These are phyloP conservation scores for Telenomus remus DNA, from an alignment of 1,140 invertebrate species.

Conservation along the genomic window DNA sequence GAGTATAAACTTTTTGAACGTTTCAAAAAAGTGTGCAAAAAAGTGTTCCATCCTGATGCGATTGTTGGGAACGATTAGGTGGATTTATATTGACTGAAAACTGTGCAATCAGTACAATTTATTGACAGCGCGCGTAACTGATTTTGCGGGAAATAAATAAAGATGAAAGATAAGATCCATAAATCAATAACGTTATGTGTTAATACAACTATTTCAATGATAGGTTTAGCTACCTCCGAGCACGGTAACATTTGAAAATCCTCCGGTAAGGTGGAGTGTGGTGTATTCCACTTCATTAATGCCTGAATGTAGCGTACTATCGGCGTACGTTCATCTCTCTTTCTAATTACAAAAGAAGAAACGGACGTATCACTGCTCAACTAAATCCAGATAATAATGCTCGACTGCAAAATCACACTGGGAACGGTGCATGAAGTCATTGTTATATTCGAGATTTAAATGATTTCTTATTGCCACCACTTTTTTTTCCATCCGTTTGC, in stretches of 20 bases:
- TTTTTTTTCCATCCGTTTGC: not conserved
- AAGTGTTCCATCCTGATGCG: no score
- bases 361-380: conserved; percentile 14
- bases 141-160: conserved; percentile 37
- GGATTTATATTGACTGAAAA: not conserved
- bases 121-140: conserved; percentile 10
- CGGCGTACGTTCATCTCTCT: conserved; percentile 47
- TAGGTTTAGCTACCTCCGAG: conserved; percentile 6
- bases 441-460: conserved; percentile 2
- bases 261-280: conserved; percentile 34
- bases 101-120: conserved; percentile 3
- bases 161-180: conserved; percentile 34
- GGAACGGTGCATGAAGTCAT: conserved; percentile 8
- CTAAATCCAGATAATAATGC: conserved; percentile 32
- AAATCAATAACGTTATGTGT: conserved; percentile 44
- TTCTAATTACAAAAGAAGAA: conserved; percentile 48
- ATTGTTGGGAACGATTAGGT: conserved; percentile 15
- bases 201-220: conserved; percentile 33
- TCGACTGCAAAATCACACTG: conserved; percentile 9
- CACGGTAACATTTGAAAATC: conserved; percentile 43
- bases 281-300: conserved; percentile 49
- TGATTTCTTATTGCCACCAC: not conserved
- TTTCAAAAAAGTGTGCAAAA: no score
- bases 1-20: no score
- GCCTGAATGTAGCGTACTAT: conserved; percentile 35